Evolutionary conservation across 2,113 vertebrate genomes (phyloP).

Genomic region (Heterocephalus glaber): DNA sequence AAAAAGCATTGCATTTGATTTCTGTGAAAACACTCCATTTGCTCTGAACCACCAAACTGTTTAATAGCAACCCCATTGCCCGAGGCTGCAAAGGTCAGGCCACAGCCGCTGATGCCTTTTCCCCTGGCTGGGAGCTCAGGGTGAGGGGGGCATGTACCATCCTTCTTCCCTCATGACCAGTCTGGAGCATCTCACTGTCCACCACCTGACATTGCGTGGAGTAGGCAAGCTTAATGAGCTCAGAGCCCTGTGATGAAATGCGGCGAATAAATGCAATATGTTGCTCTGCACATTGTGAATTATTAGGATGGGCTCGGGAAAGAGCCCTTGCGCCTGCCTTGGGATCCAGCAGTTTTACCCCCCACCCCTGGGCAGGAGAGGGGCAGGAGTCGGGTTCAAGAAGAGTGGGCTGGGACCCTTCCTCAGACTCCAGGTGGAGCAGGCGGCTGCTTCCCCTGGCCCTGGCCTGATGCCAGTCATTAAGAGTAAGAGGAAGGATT

Average conservation of each 20-base stretch:
- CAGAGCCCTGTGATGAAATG: not conserved
- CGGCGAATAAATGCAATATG: not conserved
- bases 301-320: not conserved
- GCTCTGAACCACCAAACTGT: not conserved
- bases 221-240: not conserved
- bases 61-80: accelerated
- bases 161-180: not conserved
- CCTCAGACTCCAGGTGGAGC: accelerated
- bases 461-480: conserved; percentile 43
- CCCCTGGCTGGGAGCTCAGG: accelerated
- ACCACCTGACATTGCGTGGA: not conserved
- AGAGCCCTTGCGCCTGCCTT: too few species aligned
- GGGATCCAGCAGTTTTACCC: not conserved
- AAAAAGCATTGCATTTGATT: not conserved
- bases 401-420: too few species aligned
- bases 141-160: accelerated
- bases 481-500: conserved; percentile 40
- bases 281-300: not conserved
- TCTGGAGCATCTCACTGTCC: not conserved
- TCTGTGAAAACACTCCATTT: accelerated
- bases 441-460: not conserved
- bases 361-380: accelerated
- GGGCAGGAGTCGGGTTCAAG: accelerated
- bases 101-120: accelerated
- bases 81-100: accelerated